These are phyloP conservation scores for Andricus grossulariae DNA, from an alignment of 1,140 invertebrate genomes.

Conservation along the genomic window DNA sequence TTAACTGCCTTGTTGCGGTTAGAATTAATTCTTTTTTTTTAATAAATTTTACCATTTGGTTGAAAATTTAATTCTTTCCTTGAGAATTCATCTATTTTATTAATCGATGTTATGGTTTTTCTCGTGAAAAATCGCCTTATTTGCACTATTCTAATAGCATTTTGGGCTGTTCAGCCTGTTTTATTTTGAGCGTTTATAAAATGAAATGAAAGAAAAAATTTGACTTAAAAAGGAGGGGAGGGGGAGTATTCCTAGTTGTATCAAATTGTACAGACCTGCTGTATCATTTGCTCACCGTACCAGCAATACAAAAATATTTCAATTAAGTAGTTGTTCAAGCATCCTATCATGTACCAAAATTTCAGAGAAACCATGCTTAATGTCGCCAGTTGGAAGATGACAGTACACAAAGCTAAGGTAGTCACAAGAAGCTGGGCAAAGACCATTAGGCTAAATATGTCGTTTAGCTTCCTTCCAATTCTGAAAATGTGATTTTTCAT, in stretches of 20 bases:
- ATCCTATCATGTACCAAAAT: not conserved
- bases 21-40: too few species aligned
- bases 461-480: not conserved
- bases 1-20: too few species aligned
- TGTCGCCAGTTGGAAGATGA: not conserved
- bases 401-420: not conserved
- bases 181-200: not conserved
- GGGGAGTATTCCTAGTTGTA: too few species aligned
- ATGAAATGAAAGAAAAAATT: too few species aligned
- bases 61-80: too few species aligned
- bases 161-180: too few species aligned
- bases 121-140: too few species aligned
- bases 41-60: too few species aligned
- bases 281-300: constrained; percentile 2
- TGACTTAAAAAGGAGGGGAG: too few species aligned
- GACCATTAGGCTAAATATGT: not conserved
- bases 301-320: not conserved
- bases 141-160: too few species aligned
- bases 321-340: not conserved
- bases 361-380: not conserved
- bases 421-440: not conserved
- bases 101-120: too few species aligned
- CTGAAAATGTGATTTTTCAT: not conserved
- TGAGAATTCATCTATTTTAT: too few species aligned
- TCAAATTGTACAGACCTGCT: not conserved